These are phyloP conservation scores for Octodon degus DNA, from an alignment of 2,113 vertebrate genomes.

Conservation along the genomic window DNA sequence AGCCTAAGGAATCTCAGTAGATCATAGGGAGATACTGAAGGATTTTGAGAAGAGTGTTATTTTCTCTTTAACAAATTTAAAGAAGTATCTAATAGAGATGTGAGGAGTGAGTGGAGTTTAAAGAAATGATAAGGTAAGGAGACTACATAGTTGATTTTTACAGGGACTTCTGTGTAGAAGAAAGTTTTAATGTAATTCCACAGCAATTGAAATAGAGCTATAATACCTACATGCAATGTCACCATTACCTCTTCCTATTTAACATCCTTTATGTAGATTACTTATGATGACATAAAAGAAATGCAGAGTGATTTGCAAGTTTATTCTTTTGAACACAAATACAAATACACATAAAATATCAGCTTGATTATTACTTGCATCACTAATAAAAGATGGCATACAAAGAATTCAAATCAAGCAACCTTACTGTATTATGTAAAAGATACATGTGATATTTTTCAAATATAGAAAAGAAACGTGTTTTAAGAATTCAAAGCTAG, in stretches of 20 bases:
- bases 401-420: conserved; percentile 31
- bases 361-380: conserved; percentile 48
- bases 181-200: conserved; percentile 7
- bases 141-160: neutral
- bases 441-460: conserved; percentile 11
- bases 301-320: conserved; percentile 13
- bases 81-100: neutral
- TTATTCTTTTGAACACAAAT: conserved; percentile 51
- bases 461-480: neutral
- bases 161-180: neutral
- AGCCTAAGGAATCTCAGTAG: conserved; percentile 8
- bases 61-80: conserved; percentile 38
- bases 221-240: neutral
- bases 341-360: neutral
- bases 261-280: conserved; percentile 14
- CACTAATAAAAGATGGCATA: conserved; percentile 50
- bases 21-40: neutral
- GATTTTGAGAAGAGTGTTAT: neutral
- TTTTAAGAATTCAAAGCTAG: neutral
- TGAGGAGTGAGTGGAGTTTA: neutral
- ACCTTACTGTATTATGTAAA: conserved; percentile 50
- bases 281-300: conserved; percentile 25
- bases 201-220: conserved; percentile 22
- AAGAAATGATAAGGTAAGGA: neutral
- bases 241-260: neutral